These are phyloP conservation scores for Onychomys torridus DNA, from an alignment of 2,797 vertebrate genomes.

Conservation along the genomic window DNA sequence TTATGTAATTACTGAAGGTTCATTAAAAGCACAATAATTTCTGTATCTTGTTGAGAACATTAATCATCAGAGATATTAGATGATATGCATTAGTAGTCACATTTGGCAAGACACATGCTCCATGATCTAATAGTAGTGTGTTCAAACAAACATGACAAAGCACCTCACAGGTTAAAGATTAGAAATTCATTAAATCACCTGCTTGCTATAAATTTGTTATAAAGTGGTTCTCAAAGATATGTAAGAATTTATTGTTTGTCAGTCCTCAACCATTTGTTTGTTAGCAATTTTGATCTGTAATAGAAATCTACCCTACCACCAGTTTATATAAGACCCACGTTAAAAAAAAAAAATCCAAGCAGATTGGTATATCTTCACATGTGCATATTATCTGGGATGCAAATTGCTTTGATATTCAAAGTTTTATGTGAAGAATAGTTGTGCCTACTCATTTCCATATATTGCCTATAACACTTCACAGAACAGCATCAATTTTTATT, in stretches of 20 bases:
- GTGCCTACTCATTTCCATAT: neutral
- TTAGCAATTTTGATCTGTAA: neutral
- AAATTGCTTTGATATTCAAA: neutral
- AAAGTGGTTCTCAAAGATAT: neutral
- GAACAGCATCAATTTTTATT: neutral
- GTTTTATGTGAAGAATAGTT: neutral
- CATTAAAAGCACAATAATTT: neutral
- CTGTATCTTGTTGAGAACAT: neutral
- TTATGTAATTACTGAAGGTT: neutral
- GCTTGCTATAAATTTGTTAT: neutral
- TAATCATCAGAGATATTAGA: neutral
- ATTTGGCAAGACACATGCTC: neutral
- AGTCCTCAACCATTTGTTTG: neutral
- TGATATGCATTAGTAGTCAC: neutral
- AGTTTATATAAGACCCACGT: neutral
- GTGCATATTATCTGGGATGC: neutral
- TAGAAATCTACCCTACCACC: neutral
- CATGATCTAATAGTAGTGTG: no score
- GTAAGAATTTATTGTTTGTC: neutral
- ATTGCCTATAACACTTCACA: neutral
- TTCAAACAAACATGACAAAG: neutral
- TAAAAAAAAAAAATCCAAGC: neutral
- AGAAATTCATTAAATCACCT: neutral
- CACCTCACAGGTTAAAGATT: neutral
- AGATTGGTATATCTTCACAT: neutral